A percentile compares a stretch with the other conserved stretches of the same genome.
phyloP scores from a whole-genome alignment of 2,113 vertebrate species.

The Porphyrio hochstetteri region DNA sequence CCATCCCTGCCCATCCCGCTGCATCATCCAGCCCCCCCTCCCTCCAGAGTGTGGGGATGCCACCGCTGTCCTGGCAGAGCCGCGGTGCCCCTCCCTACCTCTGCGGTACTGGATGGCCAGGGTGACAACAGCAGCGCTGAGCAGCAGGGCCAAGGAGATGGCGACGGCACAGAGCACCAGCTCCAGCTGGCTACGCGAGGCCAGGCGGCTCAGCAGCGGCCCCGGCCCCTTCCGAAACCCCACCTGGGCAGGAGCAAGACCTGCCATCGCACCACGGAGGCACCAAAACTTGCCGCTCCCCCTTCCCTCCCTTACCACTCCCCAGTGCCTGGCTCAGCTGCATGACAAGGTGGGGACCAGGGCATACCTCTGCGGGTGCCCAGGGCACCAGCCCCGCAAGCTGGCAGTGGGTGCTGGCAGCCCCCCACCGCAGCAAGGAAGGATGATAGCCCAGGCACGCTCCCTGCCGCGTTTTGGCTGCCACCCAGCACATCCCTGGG shows the following conservation, averaged over 20 bases:
- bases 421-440: neutral
- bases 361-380: neutral
- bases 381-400: neutral
- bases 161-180: slow-evolving; percentile 80
- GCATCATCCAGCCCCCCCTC: no score
- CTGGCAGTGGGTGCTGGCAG: neutral
- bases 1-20: neutral
- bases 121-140: slow-evolving; percentile 81
- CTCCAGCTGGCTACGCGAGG: slow-evolving; percentile 85
- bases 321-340: neutral
- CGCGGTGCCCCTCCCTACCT: slow-evolving; percentile 66
- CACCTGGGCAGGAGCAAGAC: slow-evolving; percentile 75
- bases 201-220: slow-evolving; percentile 73
- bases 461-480: slow-evolving; percentile 20
- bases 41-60: neutral
- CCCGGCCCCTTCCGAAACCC: slow-evolving; percentile 86
- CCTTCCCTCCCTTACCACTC: accelerated
- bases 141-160: slow-evolving; percentile 81
- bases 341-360: neutral
- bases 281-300: accelerated
- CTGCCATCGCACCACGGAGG: neutral
- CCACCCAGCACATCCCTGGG: neutral
- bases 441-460: neutral
- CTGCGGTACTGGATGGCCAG: slow-evolving; percentile 84
- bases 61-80: accelerated